Evolutionary conservation across 1,140 invertebrate genomes (phyloP).

Genomic region (Pseudomyrmex pallidus): DNA sequence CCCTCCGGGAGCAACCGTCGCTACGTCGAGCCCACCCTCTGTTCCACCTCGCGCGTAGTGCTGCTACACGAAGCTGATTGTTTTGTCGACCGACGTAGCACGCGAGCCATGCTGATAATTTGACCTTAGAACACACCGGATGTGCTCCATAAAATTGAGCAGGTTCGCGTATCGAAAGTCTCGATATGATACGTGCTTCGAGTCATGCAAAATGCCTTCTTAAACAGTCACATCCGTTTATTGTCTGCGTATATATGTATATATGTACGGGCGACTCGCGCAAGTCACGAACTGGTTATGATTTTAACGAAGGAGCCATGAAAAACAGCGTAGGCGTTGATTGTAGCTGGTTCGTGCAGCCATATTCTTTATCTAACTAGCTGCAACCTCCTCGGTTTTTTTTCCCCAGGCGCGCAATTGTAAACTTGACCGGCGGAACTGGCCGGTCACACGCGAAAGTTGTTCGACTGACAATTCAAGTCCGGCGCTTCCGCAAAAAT

Average conservation of each 20-base stretch:
- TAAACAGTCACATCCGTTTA: neutral
- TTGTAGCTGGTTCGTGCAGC: conserved; percentile 61
- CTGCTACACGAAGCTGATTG: conserved; percentile 74
- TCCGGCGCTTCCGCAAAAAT: conserved; percentile 23
- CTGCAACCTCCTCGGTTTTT: conserved; percentile 60
- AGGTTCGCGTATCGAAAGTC: neutral
- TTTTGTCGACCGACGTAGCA: conserved; percentile 78
- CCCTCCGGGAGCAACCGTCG: conserved; percentile 1
- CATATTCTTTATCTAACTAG: conserved; percentile 60
- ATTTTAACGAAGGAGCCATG: conserved; percentile 31
- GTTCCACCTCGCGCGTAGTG: conserved; percentile 52
- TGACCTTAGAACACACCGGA: conserved; percentile 71
- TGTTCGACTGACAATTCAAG: conserved; percentile 55
- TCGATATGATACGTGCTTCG: neutral
- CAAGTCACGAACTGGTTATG: conserved; percentile 43
- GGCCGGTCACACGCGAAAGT: conserved; percentile 66
- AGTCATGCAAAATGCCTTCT: neutral
- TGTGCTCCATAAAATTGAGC: conserved; percentile 48
- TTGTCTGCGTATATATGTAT: neutral
- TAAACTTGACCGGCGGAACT: conserved; percentile 72
- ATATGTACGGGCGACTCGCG: neutral
- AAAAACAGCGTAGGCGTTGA: conserved; percentile 38
- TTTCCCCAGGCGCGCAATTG: conserved; percentile 67
- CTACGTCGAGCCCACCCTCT: conserved; percentile 22
- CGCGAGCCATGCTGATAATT: conserved; percentile 76